Percentiles rank a stretch among this genome's conserved stretches.
Evolutionary conservation across 2,888 invertebrate genomes (phyloP).

Genomic region (Heliconius ismenius): DNA sequence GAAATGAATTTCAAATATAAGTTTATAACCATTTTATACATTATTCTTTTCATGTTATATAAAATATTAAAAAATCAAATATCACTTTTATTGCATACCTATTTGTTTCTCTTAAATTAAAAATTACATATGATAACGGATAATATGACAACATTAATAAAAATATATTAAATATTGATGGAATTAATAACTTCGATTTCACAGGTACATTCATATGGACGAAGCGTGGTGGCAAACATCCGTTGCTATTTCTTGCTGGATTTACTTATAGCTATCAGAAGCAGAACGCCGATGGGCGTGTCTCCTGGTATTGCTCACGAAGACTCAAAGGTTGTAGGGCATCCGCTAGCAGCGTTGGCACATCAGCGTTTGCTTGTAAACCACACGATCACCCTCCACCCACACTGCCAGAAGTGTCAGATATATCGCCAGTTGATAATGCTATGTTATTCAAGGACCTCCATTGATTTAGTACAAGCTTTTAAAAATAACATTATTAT

Average conservation of each 20-base stretch:
- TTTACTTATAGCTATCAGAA: conserved; percentile 77
- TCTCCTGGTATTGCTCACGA: conserved; percentile 76
- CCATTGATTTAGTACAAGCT: neutral
- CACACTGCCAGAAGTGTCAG: conserved; percentile 49
- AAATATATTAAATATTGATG: neutral
- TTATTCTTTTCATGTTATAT: neutral
- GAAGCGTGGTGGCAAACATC: conserved; percentile 72
- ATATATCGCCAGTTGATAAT: conserved; percentile 29
- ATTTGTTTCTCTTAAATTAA: neutral
- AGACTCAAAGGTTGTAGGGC: conserved; percentile 72
- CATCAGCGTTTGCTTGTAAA: conserved; percentile 56
- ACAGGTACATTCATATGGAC: conserved; percentile 73
- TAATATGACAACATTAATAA: neutral
- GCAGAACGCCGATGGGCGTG: conserved; percentile 69
- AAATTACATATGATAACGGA: neutral
- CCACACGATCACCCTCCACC: conserved; percentile 70
- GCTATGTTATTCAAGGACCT: conserved; percentile 26
- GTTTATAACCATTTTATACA: too few species aligned
- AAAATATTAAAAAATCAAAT: neutral
- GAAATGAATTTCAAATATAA: too few species aligned
- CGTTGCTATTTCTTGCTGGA: conserved; percentile 64
- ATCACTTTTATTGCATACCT: neutral
- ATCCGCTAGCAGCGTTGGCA: conserved; percentile 68
- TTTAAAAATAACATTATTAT: neutral
- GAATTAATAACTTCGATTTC: conserved; percentile 25